Conservation (phyloP, 2,888 invertebrate genomes). For the Clusia tigrina region DNA sequence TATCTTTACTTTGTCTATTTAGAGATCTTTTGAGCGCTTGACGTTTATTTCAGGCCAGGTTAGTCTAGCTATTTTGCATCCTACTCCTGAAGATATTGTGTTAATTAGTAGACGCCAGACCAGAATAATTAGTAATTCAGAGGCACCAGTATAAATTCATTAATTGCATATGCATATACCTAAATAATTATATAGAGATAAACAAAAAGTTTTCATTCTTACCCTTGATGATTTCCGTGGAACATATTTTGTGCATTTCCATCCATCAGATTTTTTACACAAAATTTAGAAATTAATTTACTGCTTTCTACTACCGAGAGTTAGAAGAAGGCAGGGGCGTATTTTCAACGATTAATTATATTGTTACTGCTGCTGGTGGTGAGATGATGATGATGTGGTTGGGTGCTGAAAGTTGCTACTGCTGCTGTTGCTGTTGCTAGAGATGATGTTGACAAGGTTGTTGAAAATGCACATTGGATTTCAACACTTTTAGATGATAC, state of each 20-base stretch:
- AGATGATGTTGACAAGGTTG: background rate
- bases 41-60: no score
- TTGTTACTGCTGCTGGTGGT: background rate
- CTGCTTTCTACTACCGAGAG: slow-evolving; percentile 51
- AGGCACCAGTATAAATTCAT: no score
- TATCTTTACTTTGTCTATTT: no score
- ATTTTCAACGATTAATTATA: no score
- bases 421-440: background rate
- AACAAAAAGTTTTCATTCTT: slow-evolving; percentile 33
- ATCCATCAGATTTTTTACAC: slow-evolving; percentile 66
- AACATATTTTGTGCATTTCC: slow-evolving; percentile 67
- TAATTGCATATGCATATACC: no score
- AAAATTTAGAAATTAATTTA: slow-evolving; percentile 51
- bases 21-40: no score
- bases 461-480: background rate
- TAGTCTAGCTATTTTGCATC: no score
- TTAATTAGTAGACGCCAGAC: no score
- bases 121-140: no score
- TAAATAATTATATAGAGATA: no score
- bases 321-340: slow-evolving; percentile 40
- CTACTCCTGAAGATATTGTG: no score
- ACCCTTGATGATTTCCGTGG: slow-evolving; percentile 71
- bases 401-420: background rate
- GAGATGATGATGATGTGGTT: background rate
- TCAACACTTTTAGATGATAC: background rate